phyloP scores from a whole-genome alignment of 1,140 invertebrate genomes.

The Drosophila busckii region DNA sequence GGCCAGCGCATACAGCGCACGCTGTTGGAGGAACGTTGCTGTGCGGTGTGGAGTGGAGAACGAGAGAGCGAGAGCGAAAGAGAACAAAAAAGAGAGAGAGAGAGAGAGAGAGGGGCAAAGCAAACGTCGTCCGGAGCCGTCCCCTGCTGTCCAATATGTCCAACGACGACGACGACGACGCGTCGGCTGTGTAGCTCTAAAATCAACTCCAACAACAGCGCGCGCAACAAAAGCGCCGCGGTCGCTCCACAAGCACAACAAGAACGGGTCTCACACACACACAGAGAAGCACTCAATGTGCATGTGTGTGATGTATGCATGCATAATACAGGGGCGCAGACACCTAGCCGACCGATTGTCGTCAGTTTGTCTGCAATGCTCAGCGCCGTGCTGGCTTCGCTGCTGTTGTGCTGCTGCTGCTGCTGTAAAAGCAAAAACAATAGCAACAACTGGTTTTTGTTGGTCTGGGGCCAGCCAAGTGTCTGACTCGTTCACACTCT shows the following conservation, averaged over 20 bases:
- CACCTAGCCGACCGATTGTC: conserved; percentile 72
- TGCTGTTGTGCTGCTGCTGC: conserved; percentile 17
- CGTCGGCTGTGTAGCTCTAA: conserved; percentile 26
- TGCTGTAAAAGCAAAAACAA: conserved; percentile 23
- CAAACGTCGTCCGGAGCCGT: conserved; percentile 38
- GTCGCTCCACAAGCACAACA: conserved; percentile 30
- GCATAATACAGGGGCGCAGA: conserved; percentile 46
- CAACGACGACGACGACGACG: conserved; percentile 24
- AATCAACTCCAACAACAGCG: conserved; percentile 36
- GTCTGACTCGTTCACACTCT: conserved; percentile 43
- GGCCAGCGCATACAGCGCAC: conserved; percentile 33
- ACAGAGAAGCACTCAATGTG: background rate
- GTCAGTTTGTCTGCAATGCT: conserved; percentile 71
- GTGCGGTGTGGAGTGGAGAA: no score
- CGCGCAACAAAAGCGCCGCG: conserved; percentile 53
- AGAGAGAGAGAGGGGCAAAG: conserved; percentile 10
- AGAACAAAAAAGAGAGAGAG: background rate
- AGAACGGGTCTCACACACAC: conserved; percentile 38
- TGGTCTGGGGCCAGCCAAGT: conserved; percentile 39
- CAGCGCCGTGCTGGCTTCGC: conserved; percentile 38
- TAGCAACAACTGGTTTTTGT: conserved; percentile 29
- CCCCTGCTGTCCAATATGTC: conserved; percentile 59
- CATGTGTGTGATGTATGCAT: background rate
- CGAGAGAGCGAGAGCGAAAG: no score
- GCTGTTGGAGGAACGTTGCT: no score